These are phyloP conservation scores for Aphelenchoides besseyi DNA, from an alignment of 1,140 invertebrate genomes.

Conservation along the genomic window DNA sequence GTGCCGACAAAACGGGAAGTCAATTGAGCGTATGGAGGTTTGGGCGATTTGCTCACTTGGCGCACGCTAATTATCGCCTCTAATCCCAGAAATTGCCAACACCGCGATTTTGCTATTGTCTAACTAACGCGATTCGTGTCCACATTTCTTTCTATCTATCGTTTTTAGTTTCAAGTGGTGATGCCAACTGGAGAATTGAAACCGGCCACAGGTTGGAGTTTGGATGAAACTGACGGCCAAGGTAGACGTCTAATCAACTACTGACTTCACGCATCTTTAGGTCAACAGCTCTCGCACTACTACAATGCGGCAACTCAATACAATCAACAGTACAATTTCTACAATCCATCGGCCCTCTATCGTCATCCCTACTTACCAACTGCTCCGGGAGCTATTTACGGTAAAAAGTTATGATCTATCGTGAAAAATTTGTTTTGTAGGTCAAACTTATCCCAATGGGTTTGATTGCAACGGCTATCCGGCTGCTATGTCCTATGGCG, in stretches of 20 bases:
- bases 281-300: slow-evolving; percentile 10
- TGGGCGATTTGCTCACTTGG: background rate
- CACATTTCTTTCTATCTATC: background rate
- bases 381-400: background rate
- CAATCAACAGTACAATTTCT: background rate
- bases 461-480: slow-evolving; percentile 10
- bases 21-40: background rate
- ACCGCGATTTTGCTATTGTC: background rate
- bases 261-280: background rate
- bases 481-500: background rate
- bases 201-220: background rate
- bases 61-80: background rate
- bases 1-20: background rate
- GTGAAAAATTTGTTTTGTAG: background rate
- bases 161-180: background rate
- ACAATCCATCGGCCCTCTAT: background rate
- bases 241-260: background rate
- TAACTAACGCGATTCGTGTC: background rate
- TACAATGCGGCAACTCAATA: slow-evolving; percentile 12
- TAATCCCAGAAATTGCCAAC: too few relatives aligned
- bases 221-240: background rate
- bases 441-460: background rate
- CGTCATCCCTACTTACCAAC: slow-evolving; percentile 1
- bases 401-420: slow-evolving; percentile 5
- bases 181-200: background rate